phyloP scores from a whole-genome alignment of 2,113 vertebrate genomes.

The Paradoxurus hermaphroditus region DNA sequence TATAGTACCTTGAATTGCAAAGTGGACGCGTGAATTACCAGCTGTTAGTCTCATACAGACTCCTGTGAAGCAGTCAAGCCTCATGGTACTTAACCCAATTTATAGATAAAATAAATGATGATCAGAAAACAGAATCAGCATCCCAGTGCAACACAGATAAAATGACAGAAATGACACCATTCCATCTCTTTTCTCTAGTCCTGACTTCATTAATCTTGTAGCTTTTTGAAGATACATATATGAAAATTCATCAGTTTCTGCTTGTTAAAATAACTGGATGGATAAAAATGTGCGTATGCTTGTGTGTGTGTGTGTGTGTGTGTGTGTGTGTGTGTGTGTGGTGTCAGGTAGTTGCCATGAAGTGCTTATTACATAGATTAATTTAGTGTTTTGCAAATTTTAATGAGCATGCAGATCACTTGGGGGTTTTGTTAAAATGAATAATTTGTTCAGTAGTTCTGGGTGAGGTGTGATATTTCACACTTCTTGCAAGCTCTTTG shows the following conservation, averaged over 20 bases:
- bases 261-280: neutral
- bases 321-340: neutral
- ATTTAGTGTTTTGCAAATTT: neutral
- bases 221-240: neutral
- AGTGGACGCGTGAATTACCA: neutral
- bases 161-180: neutral
- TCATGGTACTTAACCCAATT: neutral
- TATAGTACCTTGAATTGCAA: neutral
- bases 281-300: neutral
- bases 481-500: neutral
- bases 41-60: neutral
- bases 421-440: neutral
- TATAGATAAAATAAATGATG: neutral
- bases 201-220: neutral
- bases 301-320: neutral
- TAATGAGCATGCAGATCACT: neutral
- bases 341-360: neutral
- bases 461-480: neutral
- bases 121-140: neutral
- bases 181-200: neutral
- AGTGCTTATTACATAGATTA: neutral
- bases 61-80: neutral
- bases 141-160: neutral
- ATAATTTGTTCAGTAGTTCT: neutral
- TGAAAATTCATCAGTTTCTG: neutral